Evolutionary conservation across 30 jellyfish, hydroid and myxozoan genomes (phyloP).

Genomic region (Mastigias papua): DNA sequence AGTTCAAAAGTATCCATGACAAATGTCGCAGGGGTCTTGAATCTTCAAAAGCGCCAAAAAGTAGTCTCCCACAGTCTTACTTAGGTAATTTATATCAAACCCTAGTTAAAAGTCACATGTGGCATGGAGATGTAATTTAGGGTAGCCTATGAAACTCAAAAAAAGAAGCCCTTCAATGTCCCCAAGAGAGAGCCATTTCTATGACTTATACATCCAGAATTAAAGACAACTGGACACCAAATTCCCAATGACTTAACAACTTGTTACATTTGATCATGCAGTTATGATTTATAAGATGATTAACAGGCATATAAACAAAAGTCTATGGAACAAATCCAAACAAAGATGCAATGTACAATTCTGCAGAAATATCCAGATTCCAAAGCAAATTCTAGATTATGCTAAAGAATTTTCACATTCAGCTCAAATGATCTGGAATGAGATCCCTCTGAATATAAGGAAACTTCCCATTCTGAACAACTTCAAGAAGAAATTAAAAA

Average conservation of each 20-base stretch:
- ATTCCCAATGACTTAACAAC: not conserved
- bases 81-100: not conserved
- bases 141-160: not conserved
- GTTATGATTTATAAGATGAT: not conserved
- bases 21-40: not conserved
- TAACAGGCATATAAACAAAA: not conserved
- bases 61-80: not conserved
- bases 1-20: not conserved
- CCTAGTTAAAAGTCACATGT: not conserved
- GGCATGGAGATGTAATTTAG: not conserved
- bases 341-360: conserved; percentile 4
- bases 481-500: not conserved
- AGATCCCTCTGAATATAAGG: not conserved
- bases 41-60: not conserved
- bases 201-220: not conserved
- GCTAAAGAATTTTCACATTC: not conserved
- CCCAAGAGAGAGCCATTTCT: not conserved
- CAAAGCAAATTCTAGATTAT: not conserved
- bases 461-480: not conserved
- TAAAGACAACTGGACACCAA: not conserved
- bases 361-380: conserved; percentile 7
- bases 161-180: not conserved
- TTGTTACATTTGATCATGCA: conserved; percentile 9
- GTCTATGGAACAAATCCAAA: not conserved
- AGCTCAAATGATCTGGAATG: not conserved